Conservation (phyloP, 1,140 invertebrate genomes). For the Heliconius nattereri region DNA sequence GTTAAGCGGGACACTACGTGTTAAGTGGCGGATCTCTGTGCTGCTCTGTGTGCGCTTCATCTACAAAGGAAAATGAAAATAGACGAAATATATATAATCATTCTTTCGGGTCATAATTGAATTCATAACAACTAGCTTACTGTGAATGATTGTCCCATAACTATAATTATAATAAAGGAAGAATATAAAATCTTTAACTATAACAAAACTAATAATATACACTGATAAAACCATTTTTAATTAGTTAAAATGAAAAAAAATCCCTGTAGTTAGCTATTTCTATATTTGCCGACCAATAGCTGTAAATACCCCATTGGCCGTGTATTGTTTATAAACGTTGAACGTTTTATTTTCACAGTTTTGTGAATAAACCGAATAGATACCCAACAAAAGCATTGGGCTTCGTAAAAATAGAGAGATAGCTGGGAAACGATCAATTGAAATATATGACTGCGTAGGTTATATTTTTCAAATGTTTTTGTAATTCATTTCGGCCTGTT, state of each 20-base stretch:
- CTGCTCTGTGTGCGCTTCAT: no score
- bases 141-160: no score
- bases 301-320: not conserved
- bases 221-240: no score
- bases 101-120: no score
- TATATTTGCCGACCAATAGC: not conserved
- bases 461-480: conserved; percentile 15
- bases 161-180: no score
- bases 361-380: conserved; percentile 11
- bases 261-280: not conserved
- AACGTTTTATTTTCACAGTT: conserved; percentile 10
- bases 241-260: not conserved
- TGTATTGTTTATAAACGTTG: conserved; percentile 1
- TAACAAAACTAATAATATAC: no score
- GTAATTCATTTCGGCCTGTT: not conserved
- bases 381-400: not conserved
- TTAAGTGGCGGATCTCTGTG: no score
- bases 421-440: conserved; percentile 31
- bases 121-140: no score
- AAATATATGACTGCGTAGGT: conserved; percentile 32
- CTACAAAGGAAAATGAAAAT: no score
- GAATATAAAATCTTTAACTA: no score
- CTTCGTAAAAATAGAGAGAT: not conserved
- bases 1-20: no score
- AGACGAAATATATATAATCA: no score